These are phyloP conservation scores for Mya arenaria DNA, from an alignment of 1,140 invertebrate genomes.

Conservation along the genomic window DNA sequence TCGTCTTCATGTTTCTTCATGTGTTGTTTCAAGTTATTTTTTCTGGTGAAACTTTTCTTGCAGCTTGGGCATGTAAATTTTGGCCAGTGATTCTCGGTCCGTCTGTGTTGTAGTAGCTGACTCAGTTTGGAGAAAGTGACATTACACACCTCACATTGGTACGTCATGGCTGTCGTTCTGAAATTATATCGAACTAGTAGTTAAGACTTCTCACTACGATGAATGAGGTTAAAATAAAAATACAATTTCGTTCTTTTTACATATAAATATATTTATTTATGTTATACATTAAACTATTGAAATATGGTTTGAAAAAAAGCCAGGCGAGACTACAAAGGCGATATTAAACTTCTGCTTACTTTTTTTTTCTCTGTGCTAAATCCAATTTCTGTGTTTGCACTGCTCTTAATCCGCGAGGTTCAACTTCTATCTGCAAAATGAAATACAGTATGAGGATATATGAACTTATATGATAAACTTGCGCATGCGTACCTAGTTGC, in stretches of 20 bases:
- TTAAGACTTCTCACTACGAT: no score
- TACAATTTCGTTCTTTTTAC: no score
- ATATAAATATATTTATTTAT: neutral
- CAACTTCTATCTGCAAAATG: neutral
- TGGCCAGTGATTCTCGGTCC: neutral
- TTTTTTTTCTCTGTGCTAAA: no score
- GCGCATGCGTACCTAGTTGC: conserved; percentile 12
- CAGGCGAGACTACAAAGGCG: conserved; percentile 17
- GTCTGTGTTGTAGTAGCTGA: neutral
- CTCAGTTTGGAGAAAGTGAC: conserved; percentile 28
- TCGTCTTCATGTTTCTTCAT: conserved; percentile 5
- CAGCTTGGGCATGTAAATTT: neutral
- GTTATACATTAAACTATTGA: neutral
- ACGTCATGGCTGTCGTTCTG: no score
- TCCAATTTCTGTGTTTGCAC: neutral
- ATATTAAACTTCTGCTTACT: no score
- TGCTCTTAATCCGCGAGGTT: neutral
- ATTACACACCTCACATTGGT: conserved; percentile 19
- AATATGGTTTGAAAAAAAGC: neutral
- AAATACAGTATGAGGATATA: neutral
- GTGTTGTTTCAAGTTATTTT: neutral
- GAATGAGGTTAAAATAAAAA: no score
- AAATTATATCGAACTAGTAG: no score
- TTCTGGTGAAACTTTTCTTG: neutral
- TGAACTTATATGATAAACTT: neutral